Percentiles rank a stretch among this genome's conserved stretches.
Conservation (phyloP, 2,797 vertebrate genomes). For the Lagodon rhomboides region DNA sequence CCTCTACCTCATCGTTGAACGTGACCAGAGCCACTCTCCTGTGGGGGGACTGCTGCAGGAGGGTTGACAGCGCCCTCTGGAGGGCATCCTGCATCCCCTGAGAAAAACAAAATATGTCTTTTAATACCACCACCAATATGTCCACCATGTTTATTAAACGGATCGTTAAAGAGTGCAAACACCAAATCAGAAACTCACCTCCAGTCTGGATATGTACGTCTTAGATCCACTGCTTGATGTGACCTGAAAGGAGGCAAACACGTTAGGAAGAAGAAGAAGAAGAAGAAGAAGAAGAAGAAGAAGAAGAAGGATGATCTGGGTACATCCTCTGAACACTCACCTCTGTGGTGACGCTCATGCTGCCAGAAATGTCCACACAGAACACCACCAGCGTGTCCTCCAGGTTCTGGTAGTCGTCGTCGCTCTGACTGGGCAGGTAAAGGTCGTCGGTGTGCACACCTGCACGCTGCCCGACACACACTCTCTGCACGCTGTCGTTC, state of each 20-base stretch:
- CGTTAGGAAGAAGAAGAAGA: too few species aligned
- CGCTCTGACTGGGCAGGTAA: conserved; percentile 66
- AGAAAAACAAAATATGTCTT: background rate
- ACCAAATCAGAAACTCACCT: conserved; percentile 64
- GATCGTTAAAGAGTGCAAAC: background rate
- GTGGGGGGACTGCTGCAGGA: conserved; percentile 75
- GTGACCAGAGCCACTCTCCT: conserved; percentile 85
- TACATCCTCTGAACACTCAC: conserved; percentile 50
- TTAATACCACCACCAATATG: background rate
- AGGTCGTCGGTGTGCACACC: conserved; percentile 73
- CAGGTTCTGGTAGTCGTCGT: conserved; percentile 81
- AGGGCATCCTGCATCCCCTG: conserved; percentile 86
- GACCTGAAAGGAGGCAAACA: conserved; percentile 65
- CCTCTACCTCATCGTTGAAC: conserved; percentile 82
- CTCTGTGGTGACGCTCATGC: conserved; percentile 88
- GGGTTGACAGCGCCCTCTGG: conserved; percentile 69
- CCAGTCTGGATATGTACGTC: conserved; percentile 79
- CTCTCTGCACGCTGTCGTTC: background rate
- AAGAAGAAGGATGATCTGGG: background rate
- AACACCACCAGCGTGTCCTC: conserved; percentile 85
- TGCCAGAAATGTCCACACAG: conserved; percentile 88
- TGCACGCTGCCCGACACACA: conserved; percentile 17
- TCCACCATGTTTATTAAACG: background rate
- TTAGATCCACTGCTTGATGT: conserved; percentile 58
- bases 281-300: too few species aligned